Evolutionary conservation across 92 coral and sea anemone species (phyloP).

Genomic region (Montipora capitata): DNA sequence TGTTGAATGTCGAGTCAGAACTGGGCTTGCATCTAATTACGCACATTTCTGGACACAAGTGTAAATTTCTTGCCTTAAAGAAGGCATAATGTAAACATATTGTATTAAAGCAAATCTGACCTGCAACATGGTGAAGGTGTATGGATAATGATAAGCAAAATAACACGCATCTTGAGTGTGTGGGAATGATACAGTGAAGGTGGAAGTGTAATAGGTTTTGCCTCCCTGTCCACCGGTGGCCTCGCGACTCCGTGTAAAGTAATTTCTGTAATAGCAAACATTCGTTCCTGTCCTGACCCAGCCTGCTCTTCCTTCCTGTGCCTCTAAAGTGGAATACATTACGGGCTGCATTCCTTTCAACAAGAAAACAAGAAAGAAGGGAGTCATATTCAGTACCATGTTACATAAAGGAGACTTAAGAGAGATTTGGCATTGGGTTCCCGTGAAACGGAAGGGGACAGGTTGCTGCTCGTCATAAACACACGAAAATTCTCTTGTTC

Average conservation of each 20-base stretch:
- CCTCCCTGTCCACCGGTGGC: constrained; percentile 79
- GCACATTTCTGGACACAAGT: too few relatives aligned
- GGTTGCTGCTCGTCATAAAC: too few relatives aligned
- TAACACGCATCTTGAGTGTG: constrained; percentile 92
- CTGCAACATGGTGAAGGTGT: constrained; percentile 97
- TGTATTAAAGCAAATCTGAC: constrained; percentile 34
- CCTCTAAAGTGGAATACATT: constrained; percentile 89
- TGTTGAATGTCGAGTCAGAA: too few relatives aligned
- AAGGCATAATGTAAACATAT: background rate
- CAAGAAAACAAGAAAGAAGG: too few relatives aligned
- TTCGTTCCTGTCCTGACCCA: constrained; percentile 93
- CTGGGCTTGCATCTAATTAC: too few relatives aligned
- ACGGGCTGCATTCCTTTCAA: constrained; percentile 97
- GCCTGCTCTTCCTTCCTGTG: constrained; percentile 93
- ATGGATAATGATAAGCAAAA: constrained; percentile 97
- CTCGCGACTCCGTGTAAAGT: constrained; percentile 86
- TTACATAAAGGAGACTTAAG: too few relatives aligned
- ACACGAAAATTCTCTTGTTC: too few relatives aligned
- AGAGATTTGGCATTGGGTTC: too few relatives aligned
- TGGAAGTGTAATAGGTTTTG: constrained; percentile 94
- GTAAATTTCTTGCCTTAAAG: too few relatives aligned
- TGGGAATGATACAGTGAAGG: constrained; percentile 94
- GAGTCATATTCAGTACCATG: too few relatives aligned
- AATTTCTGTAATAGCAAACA: constrained; percentile 95
- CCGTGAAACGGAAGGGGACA: too few relatives aligned